Conservation (phyloP, 2,888 invertebrate genomes). For the Mythimna loreyi region DNA sequence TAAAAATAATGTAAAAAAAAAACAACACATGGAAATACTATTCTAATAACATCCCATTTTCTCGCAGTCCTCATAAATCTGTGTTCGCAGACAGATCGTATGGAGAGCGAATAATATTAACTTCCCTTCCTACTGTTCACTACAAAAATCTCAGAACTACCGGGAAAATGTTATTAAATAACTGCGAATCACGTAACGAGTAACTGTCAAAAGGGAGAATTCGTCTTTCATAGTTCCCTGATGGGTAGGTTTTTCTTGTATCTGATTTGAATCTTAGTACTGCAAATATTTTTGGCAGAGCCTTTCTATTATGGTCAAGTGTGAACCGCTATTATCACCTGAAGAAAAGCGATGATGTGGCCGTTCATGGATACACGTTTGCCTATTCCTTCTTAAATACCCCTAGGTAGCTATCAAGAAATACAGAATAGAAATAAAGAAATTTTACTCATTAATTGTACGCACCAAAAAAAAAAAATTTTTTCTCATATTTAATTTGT, state of each 20-base stretch:
- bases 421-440: too few relatives aligned
- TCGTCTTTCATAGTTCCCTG: constrained; percentile 10
- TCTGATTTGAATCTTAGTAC: background rate
- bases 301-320: too few relatives aligned
- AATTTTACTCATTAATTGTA: too few relatives aligned
- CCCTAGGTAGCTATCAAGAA: too few relatives aligned
- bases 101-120: constrained; percentile 43
- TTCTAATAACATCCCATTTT: constrained; percentile 18
- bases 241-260: background rate
- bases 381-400: too few relatives aligned
- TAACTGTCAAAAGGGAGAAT: constrained; percentile 21
- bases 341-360: too few relatives aligned
- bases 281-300: background rate
- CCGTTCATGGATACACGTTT: too few relatives aligned
- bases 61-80: constrained; percentile 47
- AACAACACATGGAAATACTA: background rate
- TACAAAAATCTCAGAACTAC: constrained; percentile 19
- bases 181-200: constrained; percentile 29
- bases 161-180: constrained; percentile 56
- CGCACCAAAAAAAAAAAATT: too few relatives aligned
- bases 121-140: constrained; percentile 18
- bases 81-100: constrained; percentile 25
- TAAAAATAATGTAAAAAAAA: too few relatives aligned
- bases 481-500: too few relatives aligned
- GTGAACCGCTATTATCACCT: too few relatives aligned